phyloP scores from a whole-genome alignment of 2,888 invertebrate species.

The Athrips mouffetella region DNA sequence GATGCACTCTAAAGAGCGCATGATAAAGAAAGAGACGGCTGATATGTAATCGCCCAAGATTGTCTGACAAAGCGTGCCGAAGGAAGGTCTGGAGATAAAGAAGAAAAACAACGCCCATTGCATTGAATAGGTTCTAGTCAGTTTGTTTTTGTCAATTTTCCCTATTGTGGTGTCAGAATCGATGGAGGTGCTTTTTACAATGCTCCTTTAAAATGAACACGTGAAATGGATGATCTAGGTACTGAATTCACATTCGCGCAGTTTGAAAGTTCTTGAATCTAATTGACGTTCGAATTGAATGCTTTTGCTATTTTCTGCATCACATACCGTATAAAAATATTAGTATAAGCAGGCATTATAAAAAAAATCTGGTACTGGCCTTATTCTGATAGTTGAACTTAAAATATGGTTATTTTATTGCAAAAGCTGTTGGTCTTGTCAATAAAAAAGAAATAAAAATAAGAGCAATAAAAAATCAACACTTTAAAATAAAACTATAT shows the following conservation, averaged over 20 bases:
- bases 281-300: too few species aligned
- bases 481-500: not conserved
- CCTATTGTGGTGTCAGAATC: constrained; percentile 6
- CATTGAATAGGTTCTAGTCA: constrained; percentile 8
- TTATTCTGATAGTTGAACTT: too few species aligned
- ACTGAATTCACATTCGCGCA: too few species aligned
- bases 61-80: constrained; percentile 14
- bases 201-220: not conserved
- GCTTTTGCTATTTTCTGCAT: too few species aligned
- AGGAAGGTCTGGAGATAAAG: constrained; percentile 5
- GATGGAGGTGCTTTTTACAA: constrained; percentile 5
- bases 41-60: constrained; percentile 15
- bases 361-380: too few species aligned
- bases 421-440: not conserved
- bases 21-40: constrained; percentile 9
- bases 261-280: too few species aligned
- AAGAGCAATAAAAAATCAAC: not conserved
- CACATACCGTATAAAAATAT: too few species aligned
- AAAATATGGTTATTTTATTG: too few species aligned
- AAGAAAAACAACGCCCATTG: constrained; percentile 15
- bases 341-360: too few species aligned
- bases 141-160: constrained; percentile 11
- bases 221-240: not conserved
- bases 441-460: not conserved
- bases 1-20: not conserved